A percentile compares a stretch with the other conserved stretches of the same genome.
Conservation (phyloP, 2,797 vertebrate species). For the Phalloptychus januarius region DNA sequence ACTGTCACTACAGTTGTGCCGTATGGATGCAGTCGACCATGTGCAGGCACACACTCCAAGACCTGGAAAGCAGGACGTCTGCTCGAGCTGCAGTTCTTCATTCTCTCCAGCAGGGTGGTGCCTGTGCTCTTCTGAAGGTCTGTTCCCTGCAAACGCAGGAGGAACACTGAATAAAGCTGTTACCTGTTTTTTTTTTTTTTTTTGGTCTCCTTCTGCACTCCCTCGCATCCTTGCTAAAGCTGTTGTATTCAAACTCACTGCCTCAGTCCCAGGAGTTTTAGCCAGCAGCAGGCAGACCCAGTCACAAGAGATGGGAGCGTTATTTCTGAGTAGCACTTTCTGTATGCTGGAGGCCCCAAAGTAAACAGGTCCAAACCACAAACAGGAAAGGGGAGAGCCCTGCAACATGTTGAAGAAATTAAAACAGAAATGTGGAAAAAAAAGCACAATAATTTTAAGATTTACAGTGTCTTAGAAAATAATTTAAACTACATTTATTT, state of each 20-base stretch:
- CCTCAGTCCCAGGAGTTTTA: conserved; percentile 54
- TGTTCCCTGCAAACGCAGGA: conserved; percentile 47
- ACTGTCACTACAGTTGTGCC: conserved; percentile 48
- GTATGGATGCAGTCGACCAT: conserved; percentile 59
- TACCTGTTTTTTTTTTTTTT: background rate
- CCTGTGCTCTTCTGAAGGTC: conserved; percentile 58
- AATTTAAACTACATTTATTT: background rate
- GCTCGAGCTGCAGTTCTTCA: conserved; percentile 18
- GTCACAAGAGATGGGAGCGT: conserved; percentile 51
- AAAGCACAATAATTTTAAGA: background rate
- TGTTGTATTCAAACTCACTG: conserved; percentile 43
- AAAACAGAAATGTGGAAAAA: background rate
- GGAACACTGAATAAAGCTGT: background rate
- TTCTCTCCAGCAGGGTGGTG: conserved; percentile 46
- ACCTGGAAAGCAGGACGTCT: conserved; percentile 11
- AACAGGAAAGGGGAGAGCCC: conserved; percentile 56
- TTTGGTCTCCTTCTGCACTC: background rate
- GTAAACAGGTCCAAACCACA: conserved; percentile 66
- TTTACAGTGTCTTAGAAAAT: background rate
- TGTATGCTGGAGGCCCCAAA: conserved; percentile 58
- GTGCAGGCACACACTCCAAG: conserved; percentile 52
- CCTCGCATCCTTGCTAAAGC: background rate
- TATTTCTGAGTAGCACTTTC: conserved; percentile 64
- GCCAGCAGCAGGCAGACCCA: conserved; percentile 63
- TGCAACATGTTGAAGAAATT: conserved; percentile 12